Base-by-base conservation (phyloP, 2,113 vertebrate genomes). In the Isichthys henryi region DNA sequence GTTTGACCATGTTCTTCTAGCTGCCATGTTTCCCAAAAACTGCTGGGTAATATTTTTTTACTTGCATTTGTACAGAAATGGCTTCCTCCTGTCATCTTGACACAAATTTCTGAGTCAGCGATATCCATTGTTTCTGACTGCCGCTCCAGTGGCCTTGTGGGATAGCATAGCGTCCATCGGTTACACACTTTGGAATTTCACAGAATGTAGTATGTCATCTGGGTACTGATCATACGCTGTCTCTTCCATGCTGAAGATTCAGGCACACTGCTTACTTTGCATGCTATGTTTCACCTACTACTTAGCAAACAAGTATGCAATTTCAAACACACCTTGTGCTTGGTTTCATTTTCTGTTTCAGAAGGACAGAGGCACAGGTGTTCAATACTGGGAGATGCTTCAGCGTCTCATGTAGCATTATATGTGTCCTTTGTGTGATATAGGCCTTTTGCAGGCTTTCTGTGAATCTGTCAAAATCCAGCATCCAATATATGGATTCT, bases 401-500 rank as follows among this genome's bases (percentile, higher is more conserved):
- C 31, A 45, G 21, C 31, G 21, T 89, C 7, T 56, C 84, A 11
- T 8, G 23, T n/a, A 86, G 15, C 15, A 21, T 43, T 86, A 50
- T 53, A 53, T 27, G 43, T 50, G 50, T 15, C 48, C 35, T 52
- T 52, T 48, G 9, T 23, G 15, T 62, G 1, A 82, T 82, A 53
- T n/a, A 82, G 70, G 19, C 49, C 74, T 86, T 48, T 23, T 31
- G 31, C 35, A 88, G n/a, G 15, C 39, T 86, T 43, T 86, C 19
- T 35, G 27, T 35, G 11, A n/a, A 50, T 10, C 43, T 23, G 7
- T 62, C 58, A 84, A 85, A 85, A 85, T 48, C 85, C 0, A 3
- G 49, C 49, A 23, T 89, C 90, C 19, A 84, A 31, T 56, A 56
- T 91, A 86, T 91, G 88, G 21, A 62, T 45, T 87, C 27, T 39